Evolutionary conservation across 2,888 invertebrate genomes (phyloP), one percentile per base, ranked within the genome.

Genomic region (Metacarcinus magister): DNA sequence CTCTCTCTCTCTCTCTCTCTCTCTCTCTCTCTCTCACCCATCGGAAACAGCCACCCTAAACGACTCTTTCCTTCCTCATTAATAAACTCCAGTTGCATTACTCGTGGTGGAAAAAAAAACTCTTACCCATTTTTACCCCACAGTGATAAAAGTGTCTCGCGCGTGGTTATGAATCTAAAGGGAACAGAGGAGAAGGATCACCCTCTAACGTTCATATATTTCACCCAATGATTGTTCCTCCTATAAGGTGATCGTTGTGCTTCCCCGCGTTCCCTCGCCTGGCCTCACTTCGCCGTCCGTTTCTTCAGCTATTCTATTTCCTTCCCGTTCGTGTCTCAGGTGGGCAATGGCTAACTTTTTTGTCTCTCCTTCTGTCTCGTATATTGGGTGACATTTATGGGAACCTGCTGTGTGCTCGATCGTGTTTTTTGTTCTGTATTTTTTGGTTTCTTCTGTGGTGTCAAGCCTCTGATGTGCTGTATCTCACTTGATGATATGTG

Each of bases 1-100:
- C 75, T 75, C 75, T 75, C 75, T 75, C 28, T 75, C 75, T 75
- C 75, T 75, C 28, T 75, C 75, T 75, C 67, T 75, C 75, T 75
- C 75, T 75, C 75, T n/a, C n/a, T n/a, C n/a, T 67, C 7, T 67
- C n/a, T 8, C n/a, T 75, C 5, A 75, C 28, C 75, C 8, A 23
- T 5, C 39, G 39, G 39, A 39, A 39, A 39, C 39, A 39, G 39
- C 39, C 39, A 39, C 39, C 39, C 54, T 54, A 54, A 54, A 54
- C 54, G 39, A 39, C 39, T 39, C 39, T 54, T 8, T 54, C 54
- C 54, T 16, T 13, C 28, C 28, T 75, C 28, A 75, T 28, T n/a
- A 28, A 75, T 7, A 75, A 60, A 60, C 19, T 60, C 3, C 60
- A 23, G 19, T 60, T 60, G 23, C 2, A 60, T 60, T 60, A 60